Percentiles rank a stretch among this genome's conserved stretches.
phyloP scores from a whole-genome alignment of 2,797 vertebrate species.

The Enteromius mattozi region DNA sequence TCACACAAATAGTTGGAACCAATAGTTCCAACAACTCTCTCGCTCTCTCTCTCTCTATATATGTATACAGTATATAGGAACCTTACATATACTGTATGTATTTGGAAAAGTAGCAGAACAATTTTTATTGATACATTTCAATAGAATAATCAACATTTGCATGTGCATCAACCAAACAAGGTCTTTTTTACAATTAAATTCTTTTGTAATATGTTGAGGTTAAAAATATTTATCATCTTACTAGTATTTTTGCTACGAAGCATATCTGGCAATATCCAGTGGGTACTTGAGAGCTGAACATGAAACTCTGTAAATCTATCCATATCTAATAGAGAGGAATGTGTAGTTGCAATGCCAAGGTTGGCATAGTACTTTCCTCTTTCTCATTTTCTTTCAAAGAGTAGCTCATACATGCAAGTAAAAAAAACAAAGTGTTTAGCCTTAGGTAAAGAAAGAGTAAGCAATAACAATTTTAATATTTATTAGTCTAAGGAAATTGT shows the following conservation, averaged over 20 bases:
- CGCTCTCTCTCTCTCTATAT: too few species aligned
- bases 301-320: conserved; percentile 42
- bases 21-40: background rate
- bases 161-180: background rate
- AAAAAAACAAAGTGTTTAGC: conserved; percentile 11
- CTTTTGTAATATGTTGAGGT: background rate
- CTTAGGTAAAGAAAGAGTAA: background rate
- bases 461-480: background rate
- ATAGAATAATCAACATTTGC: background rate
- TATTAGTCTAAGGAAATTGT: background rate
- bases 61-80: too few species aligned
- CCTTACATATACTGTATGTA: background rate
- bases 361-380: conserved; percentile 46
- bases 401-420: background rate
- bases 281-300: conserved; percentile 43
- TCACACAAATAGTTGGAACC: background rate
- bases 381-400: background rate
- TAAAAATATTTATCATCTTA: background rate
- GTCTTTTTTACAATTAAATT: background rate
- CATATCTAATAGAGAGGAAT: conserved; percentile 59
- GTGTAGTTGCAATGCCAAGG: conserved; percentile 49
- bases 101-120: background rate
- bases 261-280: conserved; percentile 32
- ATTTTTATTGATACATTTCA: background rate
- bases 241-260: background rate